phyloP scores from a whole-genome alignment of 2,888 invertebrate species.

The Microplitis manilae region DNA sequence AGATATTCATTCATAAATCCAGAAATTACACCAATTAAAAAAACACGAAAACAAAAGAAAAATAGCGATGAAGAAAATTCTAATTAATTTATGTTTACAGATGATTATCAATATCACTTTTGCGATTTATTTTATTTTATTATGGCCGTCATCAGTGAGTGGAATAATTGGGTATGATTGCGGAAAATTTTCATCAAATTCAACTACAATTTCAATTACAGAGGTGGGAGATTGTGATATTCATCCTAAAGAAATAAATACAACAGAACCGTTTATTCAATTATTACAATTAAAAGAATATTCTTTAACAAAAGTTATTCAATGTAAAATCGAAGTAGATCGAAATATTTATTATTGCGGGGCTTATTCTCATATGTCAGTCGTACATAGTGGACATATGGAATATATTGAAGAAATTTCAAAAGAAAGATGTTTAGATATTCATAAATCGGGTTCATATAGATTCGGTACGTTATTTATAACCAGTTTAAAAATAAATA shows the following conservation, averaged over 20 bases:
- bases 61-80: background rate
- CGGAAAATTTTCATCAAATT: conserved; percentile 14
- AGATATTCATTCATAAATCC: conserved; percentile 31
- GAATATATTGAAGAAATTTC: conserved; percentile 18
- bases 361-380: conserved; percentile 38
- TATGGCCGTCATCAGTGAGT: background rate
- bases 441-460: conserved; percentile 22
- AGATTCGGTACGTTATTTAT: background rate
- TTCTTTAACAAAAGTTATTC: conserved; percentile 6
- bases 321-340: conserved; percentile 42
- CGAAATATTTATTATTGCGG: conserved; percentile 43
- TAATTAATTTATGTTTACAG: conserved; percentile 17
- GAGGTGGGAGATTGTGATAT: conserved; percentile 34
- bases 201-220: conserved; percentile 35
- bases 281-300: conserved; percentile 38
- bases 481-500: background rate
- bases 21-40: conserved; percentile 9
- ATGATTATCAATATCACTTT: background rate
- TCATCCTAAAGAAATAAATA: background rate
- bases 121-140: conserved; percentile 16
- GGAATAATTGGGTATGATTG: conserved; percentile 44
- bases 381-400: conserved; percentile 13
- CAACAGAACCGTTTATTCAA: conserved; percentile 13
- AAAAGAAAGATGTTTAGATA: conserved; percentile 19
- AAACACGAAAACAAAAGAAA: background rate